These are phyloP conservation scores for Atta cephalotes DNA, from an alignment of 1,140 invertebrate species.

Conservation along the genomic window DNA sequence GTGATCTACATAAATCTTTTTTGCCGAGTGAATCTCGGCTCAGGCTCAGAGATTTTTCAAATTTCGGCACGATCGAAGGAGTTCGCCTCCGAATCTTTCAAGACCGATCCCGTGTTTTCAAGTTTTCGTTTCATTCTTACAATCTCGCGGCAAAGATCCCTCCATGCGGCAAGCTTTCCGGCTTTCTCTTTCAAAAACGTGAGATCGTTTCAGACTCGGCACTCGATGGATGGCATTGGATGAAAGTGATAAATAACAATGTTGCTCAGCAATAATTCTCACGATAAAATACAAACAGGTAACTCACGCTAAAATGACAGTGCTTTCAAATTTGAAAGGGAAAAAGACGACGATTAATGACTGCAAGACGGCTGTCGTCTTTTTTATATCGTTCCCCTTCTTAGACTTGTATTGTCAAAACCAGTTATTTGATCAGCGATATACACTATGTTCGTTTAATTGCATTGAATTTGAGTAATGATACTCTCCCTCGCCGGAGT, in stretches of 20 bases:
- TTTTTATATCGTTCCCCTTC: background rate
- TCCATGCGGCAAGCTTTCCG: background rate
- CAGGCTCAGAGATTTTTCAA: background rate
- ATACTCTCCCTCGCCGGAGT: background rate
- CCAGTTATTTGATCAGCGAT: slow-evolving; percentile 41
- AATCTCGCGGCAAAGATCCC: background rate
- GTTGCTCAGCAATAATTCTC: slow-evolving; percentile 14
- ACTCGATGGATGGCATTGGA: background rate
- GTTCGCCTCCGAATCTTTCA: background rate
- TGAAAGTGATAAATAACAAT: slow-evolving; percentile 68
- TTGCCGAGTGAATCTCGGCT: background rate
- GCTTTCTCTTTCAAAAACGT: background rate
- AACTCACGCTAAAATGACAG: background rate
- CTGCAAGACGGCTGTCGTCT: background rate
- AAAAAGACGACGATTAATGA: slow-evolving; percentile 51
- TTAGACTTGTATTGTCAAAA: slow-evolving; percentile 18
- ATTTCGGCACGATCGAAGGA: background rate
- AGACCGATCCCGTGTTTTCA: background rate
- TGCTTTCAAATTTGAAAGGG: slow-evolving; percentile 1
- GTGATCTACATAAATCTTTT: slow-evolving; percentile 26
- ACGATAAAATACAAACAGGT: slow-evolving; percentile 19
- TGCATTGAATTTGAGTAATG: slow-evolving; percentile 54
- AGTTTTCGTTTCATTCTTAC: background rate
- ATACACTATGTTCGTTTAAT: slow-evolving; percentile 35
- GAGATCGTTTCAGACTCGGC: background rate